Conservation (phyloP, 2,113 vertebrate genomes). For the Alligator mississippiensis region DNA sequence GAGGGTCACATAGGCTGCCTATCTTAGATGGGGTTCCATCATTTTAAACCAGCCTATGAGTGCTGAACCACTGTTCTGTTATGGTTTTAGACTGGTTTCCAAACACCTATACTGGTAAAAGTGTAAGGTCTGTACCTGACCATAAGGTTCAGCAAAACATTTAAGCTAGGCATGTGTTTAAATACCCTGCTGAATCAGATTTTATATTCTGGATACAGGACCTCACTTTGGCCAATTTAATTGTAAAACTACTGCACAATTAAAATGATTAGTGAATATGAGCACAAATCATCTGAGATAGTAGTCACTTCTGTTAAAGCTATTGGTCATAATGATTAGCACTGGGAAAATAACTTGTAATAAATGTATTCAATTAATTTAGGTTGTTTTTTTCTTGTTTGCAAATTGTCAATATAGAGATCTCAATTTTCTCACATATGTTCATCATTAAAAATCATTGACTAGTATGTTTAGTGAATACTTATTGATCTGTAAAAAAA, state of each 20-base stretch:
- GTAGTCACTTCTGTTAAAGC: background rate
- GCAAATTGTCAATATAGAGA: background rate
- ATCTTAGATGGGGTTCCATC: no score
- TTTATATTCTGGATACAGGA: background rate
- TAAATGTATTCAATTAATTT: background rate
- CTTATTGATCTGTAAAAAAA: background rate
- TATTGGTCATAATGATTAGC: background rate
- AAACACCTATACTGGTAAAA: no score
- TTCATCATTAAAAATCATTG: background rate
- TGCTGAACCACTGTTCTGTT: no score
- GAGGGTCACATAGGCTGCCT: no score
- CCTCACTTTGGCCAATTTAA: background rate
- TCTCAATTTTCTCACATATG: background rate
- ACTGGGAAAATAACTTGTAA: background rate
- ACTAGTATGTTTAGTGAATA: fast-evolving
- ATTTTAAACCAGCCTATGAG: no score
- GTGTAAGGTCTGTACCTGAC: no score
- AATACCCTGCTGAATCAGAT: background rate
- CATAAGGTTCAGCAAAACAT: background rate
- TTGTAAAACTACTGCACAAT: background rate
- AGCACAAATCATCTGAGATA: background rate
- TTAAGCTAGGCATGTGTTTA: background rate
- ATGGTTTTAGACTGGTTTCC: no score
- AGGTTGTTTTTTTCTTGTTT: background rate
- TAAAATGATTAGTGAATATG: background rate